phyloP scores from a whole-genome alignment of 2,888 invertebrate species.

The Aleiodes leptofemur region DNA sequence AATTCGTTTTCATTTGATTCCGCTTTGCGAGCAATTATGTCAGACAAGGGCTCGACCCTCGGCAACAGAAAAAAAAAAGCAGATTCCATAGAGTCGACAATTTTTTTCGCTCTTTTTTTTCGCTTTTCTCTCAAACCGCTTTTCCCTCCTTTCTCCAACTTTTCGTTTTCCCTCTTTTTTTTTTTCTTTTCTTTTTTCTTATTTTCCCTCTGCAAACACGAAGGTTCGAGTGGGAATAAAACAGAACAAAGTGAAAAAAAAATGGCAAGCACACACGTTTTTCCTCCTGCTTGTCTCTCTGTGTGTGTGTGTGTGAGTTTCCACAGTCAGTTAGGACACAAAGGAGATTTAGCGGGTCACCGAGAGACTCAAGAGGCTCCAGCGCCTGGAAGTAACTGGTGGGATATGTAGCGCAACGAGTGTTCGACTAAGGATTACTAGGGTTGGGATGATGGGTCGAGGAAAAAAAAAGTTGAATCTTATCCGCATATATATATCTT shows the following conservation, averaged over 20 bases:
- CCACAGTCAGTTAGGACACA: constrained; percentile 9
- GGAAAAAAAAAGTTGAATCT: neutral
- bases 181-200: neutral
- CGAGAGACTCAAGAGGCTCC: constrained; percentile 25
- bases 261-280: neutral
- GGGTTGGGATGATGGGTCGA: neutral
- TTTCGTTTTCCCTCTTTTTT: neutral
- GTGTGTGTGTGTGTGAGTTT: constrained; percentile 3
- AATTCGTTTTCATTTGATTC: constrained; percentile 16
- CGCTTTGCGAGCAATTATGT: constrained; percentile 15
- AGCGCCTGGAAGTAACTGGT: constrained; percentile 26
- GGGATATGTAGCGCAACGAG: constrained; percentile 10
- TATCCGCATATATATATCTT: constrained; percentile 1
- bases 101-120: constrained; percentile 1
- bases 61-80: neutral
- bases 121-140: neutral
- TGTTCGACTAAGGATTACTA: constrained; percentile 12
- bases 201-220: neutral
- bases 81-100: constrained; percentile 5
- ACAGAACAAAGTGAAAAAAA: constrained; percentile 18
- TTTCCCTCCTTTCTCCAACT: neutral
- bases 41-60: constrained; percentile 4
- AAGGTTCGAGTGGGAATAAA: constrained; percentile 11
- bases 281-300: too few relatives aligned
- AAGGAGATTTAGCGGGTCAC: constrained; percentile 30